phyloP scores from a whole-genome alignment of 2,797 vertebrate genomes.

The Eurystomus glaucurus region DNA sequence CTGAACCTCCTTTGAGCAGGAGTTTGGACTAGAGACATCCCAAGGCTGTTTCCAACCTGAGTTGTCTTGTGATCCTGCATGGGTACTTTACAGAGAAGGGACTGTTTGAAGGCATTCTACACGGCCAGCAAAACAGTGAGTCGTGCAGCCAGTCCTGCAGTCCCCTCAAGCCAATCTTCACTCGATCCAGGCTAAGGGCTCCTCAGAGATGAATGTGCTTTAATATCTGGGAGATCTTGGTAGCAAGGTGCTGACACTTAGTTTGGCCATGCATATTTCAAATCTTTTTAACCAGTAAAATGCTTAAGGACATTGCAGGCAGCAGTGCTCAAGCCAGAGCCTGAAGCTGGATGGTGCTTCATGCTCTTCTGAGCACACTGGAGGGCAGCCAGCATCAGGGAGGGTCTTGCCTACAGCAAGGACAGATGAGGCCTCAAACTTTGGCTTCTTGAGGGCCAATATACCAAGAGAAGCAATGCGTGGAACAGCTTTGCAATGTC shows the following conservation, averaged over 20 bases:
- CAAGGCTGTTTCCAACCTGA: rapidly evolving
- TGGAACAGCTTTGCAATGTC: background rate
- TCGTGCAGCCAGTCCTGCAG: background rate
- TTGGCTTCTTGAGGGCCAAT: background rate
- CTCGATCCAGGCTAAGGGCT: background rate
- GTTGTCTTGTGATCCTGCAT: background rate
- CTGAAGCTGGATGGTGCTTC: background rate
- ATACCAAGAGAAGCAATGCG: background rate
- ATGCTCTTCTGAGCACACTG: background rate
- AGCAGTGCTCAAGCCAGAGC: background rate
- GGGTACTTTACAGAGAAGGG: background rate
- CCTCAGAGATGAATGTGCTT: background rate
- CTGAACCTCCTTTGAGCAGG: background rate
- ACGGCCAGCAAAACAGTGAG: background rate
- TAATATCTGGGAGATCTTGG: background rate
- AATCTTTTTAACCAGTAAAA: background rate
- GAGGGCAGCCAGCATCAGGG: background rate
- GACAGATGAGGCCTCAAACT: background rate
- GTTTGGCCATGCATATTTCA: background rate
- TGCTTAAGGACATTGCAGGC: background rate
- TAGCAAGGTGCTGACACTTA: background rate
- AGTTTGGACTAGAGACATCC: background rate
- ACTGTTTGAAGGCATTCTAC: background rate
- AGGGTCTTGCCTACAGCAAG: background rate
- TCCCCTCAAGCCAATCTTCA: background rate